phyloP scores from a whole-genome alignment of 2,797 vertebrate genomes.

The Ptychobarbus kaznakovi region DNA sequence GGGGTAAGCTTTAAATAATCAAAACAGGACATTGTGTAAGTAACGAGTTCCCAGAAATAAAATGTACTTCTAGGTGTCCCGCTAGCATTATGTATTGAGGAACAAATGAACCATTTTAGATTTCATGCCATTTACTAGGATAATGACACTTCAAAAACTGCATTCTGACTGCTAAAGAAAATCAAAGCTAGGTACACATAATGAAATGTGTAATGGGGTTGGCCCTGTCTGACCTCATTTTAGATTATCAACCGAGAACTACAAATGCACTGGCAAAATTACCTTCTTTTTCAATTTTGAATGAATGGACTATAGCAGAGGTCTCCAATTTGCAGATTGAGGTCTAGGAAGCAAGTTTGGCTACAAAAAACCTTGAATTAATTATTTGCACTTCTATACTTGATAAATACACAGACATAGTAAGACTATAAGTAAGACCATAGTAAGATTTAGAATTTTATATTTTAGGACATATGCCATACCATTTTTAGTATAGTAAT shows the following conservation, averaged over 20 bases:
- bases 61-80: slow-evolving; percentile 1
- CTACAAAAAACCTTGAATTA: neutral
- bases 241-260: neutral
- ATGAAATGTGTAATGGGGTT: slow-evolving; percentile 10
- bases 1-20: neutral
- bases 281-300: neutral
- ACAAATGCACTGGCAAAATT: neutral
- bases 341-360: neutral
- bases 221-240: slow-evolving; percentile 1
- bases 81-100: neutral
- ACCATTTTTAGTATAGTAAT: too few relatives aligned
- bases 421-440: neutral
- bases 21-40: slow-evolving; percentile 9
- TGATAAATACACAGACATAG: neutral
- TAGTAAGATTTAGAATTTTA: neutral
- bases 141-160: slow-evolving; percentile 9
- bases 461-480: neutral
- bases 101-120: neutral
- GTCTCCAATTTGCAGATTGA: neutral
- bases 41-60: slow-evolving; percentile 2
- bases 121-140: neutral
- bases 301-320: neutral
- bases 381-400: neutral
- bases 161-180: neutral
- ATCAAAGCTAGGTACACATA: neutral